These are phyloP conservation scores for Pseudococcus viburni DNA, from an alignment of 2,888 invertebrate genomes.

Conservation along the genomic window DNA sequence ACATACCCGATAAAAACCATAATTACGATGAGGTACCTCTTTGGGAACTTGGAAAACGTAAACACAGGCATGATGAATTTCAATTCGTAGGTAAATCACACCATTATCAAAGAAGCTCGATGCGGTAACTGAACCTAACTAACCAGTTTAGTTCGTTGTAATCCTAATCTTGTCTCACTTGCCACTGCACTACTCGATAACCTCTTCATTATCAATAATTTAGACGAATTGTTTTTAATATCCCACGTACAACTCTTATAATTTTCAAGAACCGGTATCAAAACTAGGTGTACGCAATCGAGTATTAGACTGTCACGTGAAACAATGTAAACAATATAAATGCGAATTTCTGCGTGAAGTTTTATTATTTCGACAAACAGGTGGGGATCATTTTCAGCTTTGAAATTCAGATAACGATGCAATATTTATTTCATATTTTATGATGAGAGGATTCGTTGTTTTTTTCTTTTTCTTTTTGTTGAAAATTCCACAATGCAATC, in stretches of 20 bases:
- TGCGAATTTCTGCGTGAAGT: not conserved
- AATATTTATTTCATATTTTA: no score
- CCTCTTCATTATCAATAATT: not conserved
- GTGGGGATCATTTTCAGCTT: not conserved
- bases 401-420: no score
- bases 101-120: not conserved
- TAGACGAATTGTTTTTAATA: not conserved
- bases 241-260: not conserved
- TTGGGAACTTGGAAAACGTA: not conserved
- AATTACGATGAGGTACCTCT: not conserved
- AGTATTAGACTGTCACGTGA: not conserved
- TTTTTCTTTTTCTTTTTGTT: no score
- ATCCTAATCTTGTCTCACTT: not conserved
- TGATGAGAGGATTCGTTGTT: no score
- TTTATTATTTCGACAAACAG: not conserved
- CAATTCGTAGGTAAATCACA: not conserved
- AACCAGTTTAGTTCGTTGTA: conserved; percentile 1
- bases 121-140: not conserved
- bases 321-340: not conserved
- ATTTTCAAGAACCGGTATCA: not conserved
- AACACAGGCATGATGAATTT: not conserved
- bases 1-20: conserved; percentile 47
- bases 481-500: no score
- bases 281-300: not conserved
- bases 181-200: not conserved